Evolutionary conservation across 1,140 invertebrate species (phyloP).

Genomic region (Zaprionus africanus): DNA sequence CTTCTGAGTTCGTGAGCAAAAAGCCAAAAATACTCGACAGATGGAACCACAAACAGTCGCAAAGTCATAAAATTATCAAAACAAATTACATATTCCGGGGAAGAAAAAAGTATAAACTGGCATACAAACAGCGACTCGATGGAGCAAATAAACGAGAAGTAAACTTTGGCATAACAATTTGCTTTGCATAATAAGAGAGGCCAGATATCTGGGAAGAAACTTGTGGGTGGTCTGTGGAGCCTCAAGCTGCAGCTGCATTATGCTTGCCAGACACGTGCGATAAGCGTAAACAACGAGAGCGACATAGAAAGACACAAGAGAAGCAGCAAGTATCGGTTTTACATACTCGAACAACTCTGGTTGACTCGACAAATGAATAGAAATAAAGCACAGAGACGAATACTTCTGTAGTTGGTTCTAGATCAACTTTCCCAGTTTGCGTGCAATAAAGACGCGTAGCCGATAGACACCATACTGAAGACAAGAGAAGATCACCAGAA

Average conservation of each 20-base stretch:
- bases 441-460: conserved; percentile 38
- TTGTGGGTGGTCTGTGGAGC: neutral
- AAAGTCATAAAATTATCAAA: conserved; percentile 37
- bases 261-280: conserved; percentile 56
- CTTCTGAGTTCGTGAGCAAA: neutral
- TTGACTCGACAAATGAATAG: neutral
- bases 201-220: neutral
- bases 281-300: conserved; percentile 52
- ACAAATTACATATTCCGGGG: conserved; percentile 36
- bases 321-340: conserved; percentile 19
- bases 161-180: conserved; percentile 60
- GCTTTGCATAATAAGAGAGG: conserved; percentile 37
- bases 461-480: conserved; percentile 61
- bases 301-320: conserved; percentile 27
- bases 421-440: conserved; percentile 25
- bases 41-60: conserved; percentile 5
- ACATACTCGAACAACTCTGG: neutral
- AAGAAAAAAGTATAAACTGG: conserved; percentile 15
- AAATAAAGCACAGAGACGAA: neutral
- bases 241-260: conserved; percentile 24
- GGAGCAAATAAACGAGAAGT: conserved; percentile 32
- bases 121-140: conserved; percentile 13
- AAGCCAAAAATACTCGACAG: neutral
- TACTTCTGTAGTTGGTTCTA: neutral
- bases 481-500: neutral